A percentile compares a stretch with the other conserved stretches of the same genome.
These are phyloP conservation scores for Sorex maritimensis DNA, from an alignment of 2,797 vertebrate species.

Conservation along the genomic window DNA sequence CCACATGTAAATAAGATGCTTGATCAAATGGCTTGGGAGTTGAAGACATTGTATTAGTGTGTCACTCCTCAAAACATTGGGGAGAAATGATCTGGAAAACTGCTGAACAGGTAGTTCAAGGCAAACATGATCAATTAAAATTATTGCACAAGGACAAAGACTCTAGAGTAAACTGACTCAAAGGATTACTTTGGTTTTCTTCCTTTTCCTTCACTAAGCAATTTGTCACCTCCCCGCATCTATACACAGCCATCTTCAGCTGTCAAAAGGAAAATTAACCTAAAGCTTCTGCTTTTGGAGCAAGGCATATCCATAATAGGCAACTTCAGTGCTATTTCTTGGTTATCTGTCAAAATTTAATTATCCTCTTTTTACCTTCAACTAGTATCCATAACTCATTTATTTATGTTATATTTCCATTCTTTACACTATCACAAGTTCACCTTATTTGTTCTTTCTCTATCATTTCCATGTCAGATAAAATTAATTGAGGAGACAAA, in stretches of 20 bases:
- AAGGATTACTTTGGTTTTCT: neutral
- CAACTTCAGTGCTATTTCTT: neutral
- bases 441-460: neutral
- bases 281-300: neutral
- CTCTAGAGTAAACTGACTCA: neutral
- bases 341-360: neutral
- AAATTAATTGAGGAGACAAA: neutral
- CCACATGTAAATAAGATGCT: neutral
- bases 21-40: neutral
- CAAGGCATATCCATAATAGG: neutral
- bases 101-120: neutral
- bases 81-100: conserved; percentile 6
- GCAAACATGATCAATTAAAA: neutral
- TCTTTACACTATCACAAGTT: neutral
- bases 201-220: neutral
- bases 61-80: neutral
- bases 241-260: neutral
- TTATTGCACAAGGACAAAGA: conserved; percentile 13
- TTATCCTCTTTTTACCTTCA: neutral
- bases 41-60: neutral
- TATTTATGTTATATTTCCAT: neutral
- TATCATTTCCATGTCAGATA: neutral
- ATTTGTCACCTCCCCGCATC: neutral
- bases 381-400: neutral
- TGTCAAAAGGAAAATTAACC: neutral